phyloP scores from a whole-genome alignment of 2,888 invertebrate genomes.

The Hydroisotoma schaefferi region DNA sequence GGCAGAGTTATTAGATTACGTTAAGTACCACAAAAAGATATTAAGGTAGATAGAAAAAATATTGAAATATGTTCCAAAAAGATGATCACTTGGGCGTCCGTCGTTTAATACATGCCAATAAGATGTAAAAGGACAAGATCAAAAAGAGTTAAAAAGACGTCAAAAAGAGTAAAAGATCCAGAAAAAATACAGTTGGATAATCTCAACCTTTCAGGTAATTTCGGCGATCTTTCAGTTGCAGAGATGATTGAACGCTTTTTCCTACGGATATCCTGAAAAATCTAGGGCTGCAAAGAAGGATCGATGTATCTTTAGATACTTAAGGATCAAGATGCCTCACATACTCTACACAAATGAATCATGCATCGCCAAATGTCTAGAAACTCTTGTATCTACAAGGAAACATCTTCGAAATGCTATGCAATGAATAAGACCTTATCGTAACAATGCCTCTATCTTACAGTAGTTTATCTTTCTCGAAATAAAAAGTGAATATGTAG shows the following conservation, averaged over 20 bases:
- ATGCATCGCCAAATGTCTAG: no score
- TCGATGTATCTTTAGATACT: conserved; percentile 6
- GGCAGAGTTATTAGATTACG: conserved; percentile 3
- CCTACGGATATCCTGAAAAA: conserved; percentile 41
- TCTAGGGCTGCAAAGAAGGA: conserved; percentile 34
- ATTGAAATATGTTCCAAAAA: neutral
- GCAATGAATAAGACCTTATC: no score
- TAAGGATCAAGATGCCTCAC: no score
- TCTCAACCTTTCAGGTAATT: conserved; percentile 33
- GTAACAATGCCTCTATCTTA: no score
- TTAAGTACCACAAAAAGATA: neutral
- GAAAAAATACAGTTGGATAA: conserved; percentile 44
- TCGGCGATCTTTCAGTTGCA: conserved; percentile 31
- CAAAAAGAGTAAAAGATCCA: conserved; percentile 44
- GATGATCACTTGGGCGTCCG: conserved; percentile 11
- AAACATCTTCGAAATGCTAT: no score
- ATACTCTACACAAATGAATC: no score
- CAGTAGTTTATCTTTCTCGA: no score
- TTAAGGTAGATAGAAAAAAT: neutral
- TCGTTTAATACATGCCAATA: neutral
- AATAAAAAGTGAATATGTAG: no score
- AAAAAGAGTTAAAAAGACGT: conserved; percentile 46
- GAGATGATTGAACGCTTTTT: conserved; percentile 22
- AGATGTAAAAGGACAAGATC: conserved; percentile 28
- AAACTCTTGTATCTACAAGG: no score